Evolutionary conservation across 2,888 invertebrate species (phyloP).

Genomic region (Syrista parreyssii): DNA sequence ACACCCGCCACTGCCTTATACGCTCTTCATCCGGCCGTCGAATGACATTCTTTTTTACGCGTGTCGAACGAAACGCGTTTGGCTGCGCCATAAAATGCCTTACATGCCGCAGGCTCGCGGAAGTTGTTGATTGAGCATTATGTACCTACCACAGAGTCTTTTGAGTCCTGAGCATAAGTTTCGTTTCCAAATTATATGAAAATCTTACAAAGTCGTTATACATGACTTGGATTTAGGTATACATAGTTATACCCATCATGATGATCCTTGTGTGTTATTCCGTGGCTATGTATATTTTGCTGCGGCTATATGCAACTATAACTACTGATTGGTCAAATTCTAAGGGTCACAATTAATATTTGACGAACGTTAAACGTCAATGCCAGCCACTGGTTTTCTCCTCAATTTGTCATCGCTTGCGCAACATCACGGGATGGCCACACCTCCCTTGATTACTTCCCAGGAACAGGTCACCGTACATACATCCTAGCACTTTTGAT

Average conservation of each 20-base stretch:
- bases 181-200: neutral
- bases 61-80: constrained; percentile 34
- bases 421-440: constrained; percentile 10
- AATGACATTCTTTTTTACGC: constrained; percentile 47
- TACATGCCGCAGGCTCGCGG: constrained; percentile 32
- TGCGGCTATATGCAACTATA: too few species aligned
- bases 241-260: too few species aligned
- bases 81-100: constrained; percentile 29
- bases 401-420: constrained; percentile 18
- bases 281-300: too few species aligned
- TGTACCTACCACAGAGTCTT: constrained; percentile 8
- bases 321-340: neutral
- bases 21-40: constrained; percentile 43
- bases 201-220: neutral
- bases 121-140: constrained; percentile 29
- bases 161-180: neutral
- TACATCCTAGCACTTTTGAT: neutral
- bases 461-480: neutral
- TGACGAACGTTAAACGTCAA: neutral
- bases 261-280: too few species aligned
- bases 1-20: constrained; percentile 49
- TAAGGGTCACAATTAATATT: neutral
- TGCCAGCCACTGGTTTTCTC: constrained; percentile 19
- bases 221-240: neutral
- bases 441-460: constrained; percentile 13